These are phyloP conservation scores for Phalacrocorax aristotelis DNA, from an alignment of 2,113 vertebrate genomes.

Conservation along the genomic window DNA sequence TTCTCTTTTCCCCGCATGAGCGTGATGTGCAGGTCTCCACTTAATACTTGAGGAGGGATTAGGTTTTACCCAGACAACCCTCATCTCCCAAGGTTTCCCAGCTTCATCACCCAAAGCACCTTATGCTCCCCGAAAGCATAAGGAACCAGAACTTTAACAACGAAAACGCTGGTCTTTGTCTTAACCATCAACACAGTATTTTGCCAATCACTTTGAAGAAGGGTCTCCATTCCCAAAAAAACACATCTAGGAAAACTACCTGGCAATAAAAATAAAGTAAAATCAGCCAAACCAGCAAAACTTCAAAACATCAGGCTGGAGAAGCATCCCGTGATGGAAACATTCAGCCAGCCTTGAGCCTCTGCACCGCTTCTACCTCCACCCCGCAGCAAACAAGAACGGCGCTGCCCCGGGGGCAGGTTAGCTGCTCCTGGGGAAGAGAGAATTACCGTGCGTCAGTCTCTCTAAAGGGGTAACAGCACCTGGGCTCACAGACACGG, in stretches of 20 bases:
- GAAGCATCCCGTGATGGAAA: background rate
- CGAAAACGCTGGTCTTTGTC: background rate
- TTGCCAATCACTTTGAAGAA: background rate
- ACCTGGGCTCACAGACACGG: background rate
- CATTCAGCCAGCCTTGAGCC: background rate
- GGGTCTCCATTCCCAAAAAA: background rate
- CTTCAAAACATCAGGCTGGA: background rate
- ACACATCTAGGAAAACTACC: background rate
- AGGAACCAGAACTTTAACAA: background rate
- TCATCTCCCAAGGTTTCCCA: background rate
- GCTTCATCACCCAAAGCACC: background rate
- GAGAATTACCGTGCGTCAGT: rapidly evolving
- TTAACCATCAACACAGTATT: background rate
- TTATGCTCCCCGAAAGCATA: background rate
- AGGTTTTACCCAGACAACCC: background rate
- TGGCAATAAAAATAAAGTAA: background rate
- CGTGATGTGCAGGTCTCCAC: too few relatives aligned
- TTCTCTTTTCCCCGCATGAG: background rate
- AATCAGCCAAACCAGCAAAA: background rate
- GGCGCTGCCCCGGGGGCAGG: rapidly evolving
- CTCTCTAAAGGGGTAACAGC: background rate
- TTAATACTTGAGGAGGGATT: background rate
- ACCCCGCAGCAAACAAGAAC: rapidly evolving
- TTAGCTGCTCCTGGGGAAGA: background rate
- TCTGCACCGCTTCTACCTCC: rapidly evolving